A percentile compares a stretch with the other conserved stretches of the same genome.
Evolutionary conservation across 2,888 invertebrate genomes (phyloP).

Genomic region (Clostera curtula): DNA sequence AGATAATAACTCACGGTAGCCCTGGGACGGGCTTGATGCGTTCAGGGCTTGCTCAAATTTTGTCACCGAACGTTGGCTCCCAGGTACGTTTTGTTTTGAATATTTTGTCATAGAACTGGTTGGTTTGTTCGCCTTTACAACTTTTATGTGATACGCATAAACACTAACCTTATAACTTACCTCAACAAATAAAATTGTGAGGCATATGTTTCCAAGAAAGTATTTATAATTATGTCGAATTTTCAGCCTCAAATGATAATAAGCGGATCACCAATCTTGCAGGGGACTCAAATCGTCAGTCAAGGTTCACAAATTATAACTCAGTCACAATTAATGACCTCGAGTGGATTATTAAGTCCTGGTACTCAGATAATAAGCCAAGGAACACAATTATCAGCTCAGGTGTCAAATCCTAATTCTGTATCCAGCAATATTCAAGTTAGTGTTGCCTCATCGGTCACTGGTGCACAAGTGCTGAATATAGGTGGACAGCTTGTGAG

Average conservation of each 20-base stretch:
- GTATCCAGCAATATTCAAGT: slow-evolving; percentile 34
- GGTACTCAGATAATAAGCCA: slow-evolving; percentile 67
- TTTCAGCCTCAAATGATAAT: slow-evolving; percentile 66
- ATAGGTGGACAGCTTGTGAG: slow-evolving; percentile 52
- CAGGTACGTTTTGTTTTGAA: slow-evolving; percentile 40
- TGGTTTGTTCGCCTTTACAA: not conserved
- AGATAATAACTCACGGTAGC: slow-evolving; percentile 55
- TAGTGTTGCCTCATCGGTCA: slow-evolving; percentile 40
- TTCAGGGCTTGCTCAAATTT: slow-evolving; percentile 58
- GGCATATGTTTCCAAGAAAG: not conserved
- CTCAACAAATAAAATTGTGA: not conserved
- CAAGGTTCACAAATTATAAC: slow-evolving; percentile 62
- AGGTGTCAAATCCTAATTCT: slow-evolving; percentile 40
- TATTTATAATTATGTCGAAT: slow-evolving; percentile 2
- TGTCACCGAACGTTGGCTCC: slow-evolving; percentile 57
- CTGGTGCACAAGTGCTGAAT: slow-evolving; percentile 52
- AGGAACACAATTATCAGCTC: slow-evolving; percentile 57
- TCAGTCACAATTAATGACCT: slow-evolving; percentile 51
- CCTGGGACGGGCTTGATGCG: slow-evolving; percentile 57
- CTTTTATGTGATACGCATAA: too few species aligned
- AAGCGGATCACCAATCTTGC: slow-evolving; percentile 56
- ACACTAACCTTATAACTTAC: not conserved
- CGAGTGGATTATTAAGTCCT: slow-evolving; percentile 52
- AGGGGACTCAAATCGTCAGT: slow-evolving; percentile 61
- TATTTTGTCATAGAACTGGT: not conserved